phyloP scores from a whole-genome alignment of 2,113 vertebrate species.

The Miniopterus natalensis region DNA sequence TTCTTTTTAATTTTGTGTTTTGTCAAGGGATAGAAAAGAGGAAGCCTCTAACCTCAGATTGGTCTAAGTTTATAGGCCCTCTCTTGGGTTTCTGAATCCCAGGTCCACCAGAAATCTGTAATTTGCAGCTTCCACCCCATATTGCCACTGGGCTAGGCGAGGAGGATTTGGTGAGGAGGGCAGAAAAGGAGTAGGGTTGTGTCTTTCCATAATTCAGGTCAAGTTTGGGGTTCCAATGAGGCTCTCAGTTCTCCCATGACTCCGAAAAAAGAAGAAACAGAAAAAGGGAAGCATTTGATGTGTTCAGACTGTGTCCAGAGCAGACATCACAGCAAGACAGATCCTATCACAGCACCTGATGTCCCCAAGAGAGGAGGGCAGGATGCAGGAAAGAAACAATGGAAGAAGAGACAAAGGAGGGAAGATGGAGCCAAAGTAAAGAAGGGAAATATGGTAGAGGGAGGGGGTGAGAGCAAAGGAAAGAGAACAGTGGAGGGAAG shows the following conservation, averaged over 20 bases:
- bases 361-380: conserved; percentile 23
- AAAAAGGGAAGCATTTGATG: background rate
- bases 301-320: background rate
- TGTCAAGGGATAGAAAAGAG: background rate
- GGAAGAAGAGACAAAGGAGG: conserved; percentile 53
- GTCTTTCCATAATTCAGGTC: background rate
- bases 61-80: background rate
- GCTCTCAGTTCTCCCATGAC: background rate
- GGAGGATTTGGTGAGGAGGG: background rate
- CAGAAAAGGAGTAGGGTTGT: too few species aligned
- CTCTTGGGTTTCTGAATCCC: conserved; percentile 18
- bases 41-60: background rate
- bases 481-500: background rate
- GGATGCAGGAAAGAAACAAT: conserved; percentile 51
- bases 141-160: background rate
- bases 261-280: conserved; percentile 4
- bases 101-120: background rate
- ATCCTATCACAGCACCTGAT: conserved; percentile 26
- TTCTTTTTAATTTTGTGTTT: background rate
- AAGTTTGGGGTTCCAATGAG: background rate
- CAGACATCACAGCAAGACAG: conserved; percentile 12
- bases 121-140: background rate
- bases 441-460: background rate
- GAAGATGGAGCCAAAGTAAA: background rate
- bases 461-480: background rate